These are phyloP conservation scores for Thamnophis sirtalis DNA, from an alignment of 2,113 vertebrate species.

Conservation along the genomic window DNA sequence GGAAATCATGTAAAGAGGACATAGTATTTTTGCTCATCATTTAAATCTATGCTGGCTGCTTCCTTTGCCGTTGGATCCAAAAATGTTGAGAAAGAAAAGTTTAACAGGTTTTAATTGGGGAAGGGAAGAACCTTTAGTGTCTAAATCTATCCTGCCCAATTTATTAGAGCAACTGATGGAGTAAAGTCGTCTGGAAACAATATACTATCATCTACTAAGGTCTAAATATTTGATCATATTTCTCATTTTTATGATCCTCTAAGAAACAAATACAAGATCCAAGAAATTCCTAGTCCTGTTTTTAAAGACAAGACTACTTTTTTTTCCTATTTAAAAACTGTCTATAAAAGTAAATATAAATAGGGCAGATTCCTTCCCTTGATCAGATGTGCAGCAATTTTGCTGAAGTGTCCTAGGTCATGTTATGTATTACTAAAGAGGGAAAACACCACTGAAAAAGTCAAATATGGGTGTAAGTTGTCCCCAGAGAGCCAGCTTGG, in stretches of 20 bases:
- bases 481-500: neutral
- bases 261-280: neutral
- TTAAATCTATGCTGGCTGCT: neutral
- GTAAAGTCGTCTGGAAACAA: neutral
- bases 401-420: neutral
- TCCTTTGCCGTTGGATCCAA: neutral
- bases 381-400: neutral
- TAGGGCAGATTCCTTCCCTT: neutral
- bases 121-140: neutral
- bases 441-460: neutral
- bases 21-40: neutral
- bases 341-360: neutral
- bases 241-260: neutral
- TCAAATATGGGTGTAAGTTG: neutral
- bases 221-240: neutral
- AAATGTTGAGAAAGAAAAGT: neutral
- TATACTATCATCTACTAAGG: neutral
- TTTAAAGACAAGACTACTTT: neutral
- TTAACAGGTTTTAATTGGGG: neutral
- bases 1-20: neutral
- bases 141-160: neutral
- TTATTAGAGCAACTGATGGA: neutral
- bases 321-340: neutral
- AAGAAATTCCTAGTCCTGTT: neutral
- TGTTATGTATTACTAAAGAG: neutral